Conservation (phyloP, 2,797 vertebrate genomes). For the Coracias cyanogaster region DNA sequence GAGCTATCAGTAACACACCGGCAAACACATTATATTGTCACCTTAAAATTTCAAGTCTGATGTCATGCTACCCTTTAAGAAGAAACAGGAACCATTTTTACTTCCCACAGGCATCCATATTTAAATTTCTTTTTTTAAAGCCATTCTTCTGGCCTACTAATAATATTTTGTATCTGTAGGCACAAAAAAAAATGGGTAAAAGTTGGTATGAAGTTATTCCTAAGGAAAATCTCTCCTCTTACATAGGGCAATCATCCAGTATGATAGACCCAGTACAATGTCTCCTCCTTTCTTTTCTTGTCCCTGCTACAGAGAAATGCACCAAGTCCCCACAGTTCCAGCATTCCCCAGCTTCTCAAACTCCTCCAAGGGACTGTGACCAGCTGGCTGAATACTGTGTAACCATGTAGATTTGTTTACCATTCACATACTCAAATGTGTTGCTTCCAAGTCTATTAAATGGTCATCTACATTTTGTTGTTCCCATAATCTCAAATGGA, state of each 20-base stretch:
- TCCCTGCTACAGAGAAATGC: not conserved
- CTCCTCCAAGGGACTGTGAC: not conserved
- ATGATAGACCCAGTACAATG: not conserved
- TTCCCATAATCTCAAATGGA: not conserved
- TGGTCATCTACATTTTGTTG: not conserved
- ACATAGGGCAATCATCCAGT: not conserved
- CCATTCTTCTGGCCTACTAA: not conserved
- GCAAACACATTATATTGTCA: not conserved
- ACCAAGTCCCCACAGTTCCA: not conserved
- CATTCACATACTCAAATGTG: not conserved
- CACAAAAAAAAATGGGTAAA: not conserved
- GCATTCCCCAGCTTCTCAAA: not conserved
- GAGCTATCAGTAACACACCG: not conserved
- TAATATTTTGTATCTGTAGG: not conserved
- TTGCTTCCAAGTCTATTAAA: not conserved
- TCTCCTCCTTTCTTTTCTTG: not conserved
- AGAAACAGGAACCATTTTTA: not conserved
- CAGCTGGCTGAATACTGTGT: not conserved
- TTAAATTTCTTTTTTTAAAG: not conserved
- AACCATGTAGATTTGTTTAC: not conserved
- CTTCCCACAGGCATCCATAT: not conserved
- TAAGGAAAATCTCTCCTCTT: not conserved
- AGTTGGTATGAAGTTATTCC: not conserved
- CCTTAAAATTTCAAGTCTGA: not conserved
- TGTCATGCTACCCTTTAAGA: not conserved